Evolutionary conservation across 2,888 invertebrate species (phyloP).

Genomic region (Stegana nigrithorax): DNA sequence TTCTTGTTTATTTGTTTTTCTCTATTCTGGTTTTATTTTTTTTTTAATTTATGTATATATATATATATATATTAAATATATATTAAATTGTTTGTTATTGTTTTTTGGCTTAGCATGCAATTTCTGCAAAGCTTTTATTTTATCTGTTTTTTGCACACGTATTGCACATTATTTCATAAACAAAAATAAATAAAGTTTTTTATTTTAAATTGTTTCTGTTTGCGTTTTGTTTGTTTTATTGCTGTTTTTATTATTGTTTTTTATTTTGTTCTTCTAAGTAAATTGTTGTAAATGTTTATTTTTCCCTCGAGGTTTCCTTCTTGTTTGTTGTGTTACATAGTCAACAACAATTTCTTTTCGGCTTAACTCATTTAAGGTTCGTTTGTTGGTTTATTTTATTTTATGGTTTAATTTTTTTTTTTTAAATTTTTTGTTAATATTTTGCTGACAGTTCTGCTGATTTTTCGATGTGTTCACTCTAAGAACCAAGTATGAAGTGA

Average conservation of each 20-base stretch:
- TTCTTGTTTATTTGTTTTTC: not conserved
- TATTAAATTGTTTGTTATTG: no score
- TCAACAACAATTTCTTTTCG: no score
- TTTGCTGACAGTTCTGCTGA: no score
- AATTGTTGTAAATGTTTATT: not conserved
- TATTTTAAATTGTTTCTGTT: conserved; percentile 14
- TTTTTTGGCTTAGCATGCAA: not conserved
- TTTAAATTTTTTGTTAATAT: conserved; percentile 25
- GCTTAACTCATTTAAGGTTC: no score
- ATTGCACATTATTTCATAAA: conserved; percentile 11
- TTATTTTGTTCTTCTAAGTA: not conserved
- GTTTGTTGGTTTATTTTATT: conserved; percentile 11
- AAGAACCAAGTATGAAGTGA: conserved; percentile 69
- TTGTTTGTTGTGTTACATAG: no score
- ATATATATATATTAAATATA: no score
- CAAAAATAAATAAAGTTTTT: not conserved
- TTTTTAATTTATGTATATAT: no score
- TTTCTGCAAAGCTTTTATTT: conserved; percentile 22
- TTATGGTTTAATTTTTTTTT: conserved; percentile 29
- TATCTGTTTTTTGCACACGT: conserved; percentile 8
- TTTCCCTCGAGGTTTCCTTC: not conserved
- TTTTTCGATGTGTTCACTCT: conserved; percentile 65
- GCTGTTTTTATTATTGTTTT: not conserved
- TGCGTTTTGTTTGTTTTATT: not conserved
- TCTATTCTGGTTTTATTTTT: not conserved